Percentiles rank a stretch among this genome's conserved stretches.
Evolutionary conservation across 2,113 vertebrate species (phyloP).

Genomic region (Zosterops japonicus): DNA sequence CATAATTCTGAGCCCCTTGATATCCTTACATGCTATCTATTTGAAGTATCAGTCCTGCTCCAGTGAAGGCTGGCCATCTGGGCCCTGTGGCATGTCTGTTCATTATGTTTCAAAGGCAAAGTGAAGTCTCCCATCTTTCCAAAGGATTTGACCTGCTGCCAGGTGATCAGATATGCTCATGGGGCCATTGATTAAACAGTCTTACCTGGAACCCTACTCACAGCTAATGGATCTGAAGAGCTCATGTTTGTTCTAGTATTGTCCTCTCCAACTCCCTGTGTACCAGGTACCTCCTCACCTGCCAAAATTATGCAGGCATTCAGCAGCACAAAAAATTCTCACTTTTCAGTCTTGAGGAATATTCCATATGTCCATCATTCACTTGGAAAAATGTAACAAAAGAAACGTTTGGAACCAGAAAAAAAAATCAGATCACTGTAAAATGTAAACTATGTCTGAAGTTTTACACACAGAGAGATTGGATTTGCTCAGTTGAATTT

Average conservation of each 20-base stretch:
- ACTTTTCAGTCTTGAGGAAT: background rate
- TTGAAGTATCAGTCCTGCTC: background rate
- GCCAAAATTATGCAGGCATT: background rate
- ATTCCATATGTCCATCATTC: background rate
- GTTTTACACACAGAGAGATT: background rate
- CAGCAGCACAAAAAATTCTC: background rate
- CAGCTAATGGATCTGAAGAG: background rate
- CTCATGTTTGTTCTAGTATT: background rate
- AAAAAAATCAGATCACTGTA: background rate
- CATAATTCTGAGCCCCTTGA: rapidly evolving
- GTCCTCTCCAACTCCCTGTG: background rate
- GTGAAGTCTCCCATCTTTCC: background rate
- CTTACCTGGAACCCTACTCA: background rate
- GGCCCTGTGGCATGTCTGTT: background rate
- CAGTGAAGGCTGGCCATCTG: background rate
- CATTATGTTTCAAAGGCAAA: background rate
- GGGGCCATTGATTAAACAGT: background rate
- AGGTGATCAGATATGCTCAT: background rate
- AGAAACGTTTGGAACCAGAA: background rate
- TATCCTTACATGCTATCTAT: background rate
- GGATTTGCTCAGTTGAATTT: background rate
- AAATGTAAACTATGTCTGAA: background rate
- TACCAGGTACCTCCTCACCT: background rate
- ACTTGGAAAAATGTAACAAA: background rate
- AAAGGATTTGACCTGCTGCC: background rate